Evolutionary conservation across 1,140 invertebrate species (phyloP).

Genomic region (Drosophila ambigua): DNA sequence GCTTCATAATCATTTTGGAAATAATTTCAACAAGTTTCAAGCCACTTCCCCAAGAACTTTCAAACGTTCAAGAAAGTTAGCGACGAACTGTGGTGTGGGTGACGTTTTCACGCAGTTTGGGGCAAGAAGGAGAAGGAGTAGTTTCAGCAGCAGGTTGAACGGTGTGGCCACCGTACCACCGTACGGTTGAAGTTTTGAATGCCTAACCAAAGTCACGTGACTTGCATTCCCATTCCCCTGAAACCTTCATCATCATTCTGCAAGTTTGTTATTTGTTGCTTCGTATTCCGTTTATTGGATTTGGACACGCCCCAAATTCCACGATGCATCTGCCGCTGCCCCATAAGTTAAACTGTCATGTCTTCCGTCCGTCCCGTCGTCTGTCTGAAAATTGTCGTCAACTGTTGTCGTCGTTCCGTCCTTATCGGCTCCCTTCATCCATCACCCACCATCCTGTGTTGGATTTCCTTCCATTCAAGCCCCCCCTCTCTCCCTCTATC

Average conservation of each 20-base stretch:
- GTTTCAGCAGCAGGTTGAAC: slow-evolving; percentile 10
- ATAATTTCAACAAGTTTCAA: too few species aligned
- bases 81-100: background rate
- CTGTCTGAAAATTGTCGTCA: slow-evolving; percentile 38
- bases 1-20: too few species aligned
- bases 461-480: slow-evolving; percentile 21
- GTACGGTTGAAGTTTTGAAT: slow-evolving; percentile 35
- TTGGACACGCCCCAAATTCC: slow-evolving; percentile 24
- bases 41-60: too few species aligned
- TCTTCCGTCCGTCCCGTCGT: slow-evolving; percentile 34
- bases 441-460: background rate
- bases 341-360: slow-evolving; percentile 55
- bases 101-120: slow-evolving; percentile 4
- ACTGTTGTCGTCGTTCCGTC: slow-evolving; percentile 23
- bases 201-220: slow-evolving; percentile 56
- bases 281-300: slow-evolving; percentile 40
- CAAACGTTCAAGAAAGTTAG: slow-evolving; percentile 8
- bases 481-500: slow-evolving; percentile 11
- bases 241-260: slow-evolving; percentile 7
- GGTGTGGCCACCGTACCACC: too few species aligned
- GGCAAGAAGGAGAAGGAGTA: background rate
- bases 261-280: slow-evolving; percentile 46
- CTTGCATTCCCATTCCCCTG: slow-evolving; percentile 20
- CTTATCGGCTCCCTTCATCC: slow-evolving; percentile 1
- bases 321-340: slow-evolving; percentile 14